phyloP scores from a whole-genome alignment of 2,888 invertebrate species.

The Metellina segmentata region DNA sequence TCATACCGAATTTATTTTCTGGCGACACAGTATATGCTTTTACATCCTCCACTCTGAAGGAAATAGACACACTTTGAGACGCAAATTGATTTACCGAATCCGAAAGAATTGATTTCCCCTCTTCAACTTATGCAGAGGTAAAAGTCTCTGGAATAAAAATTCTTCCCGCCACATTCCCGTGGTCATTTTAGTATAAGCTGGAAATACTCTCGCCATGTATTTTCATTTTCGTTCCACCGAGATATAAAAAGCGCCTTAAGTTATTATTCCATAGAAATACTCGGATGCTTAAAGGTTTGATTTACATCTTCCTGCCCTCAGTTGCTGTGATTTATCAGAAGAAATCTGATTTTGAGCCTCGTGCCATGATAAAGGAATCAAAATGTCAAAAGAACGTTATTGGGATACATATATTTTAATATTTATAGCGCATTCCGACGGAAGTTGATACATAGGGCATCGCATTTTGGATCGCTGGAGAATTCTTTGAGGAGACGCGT shows the following conservation, averaged over 20 bases:
- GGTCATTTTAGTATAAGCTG: neutral
- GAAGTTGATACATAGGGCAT: constrained; percentile 4
- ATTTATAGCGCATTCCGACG: constrained; percentile 36
- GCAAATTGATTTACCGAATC: neutral
- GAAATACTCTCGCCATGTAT: neutral
- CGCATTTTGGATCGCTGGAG: neutral
- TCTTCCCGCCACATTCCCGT: neutral
- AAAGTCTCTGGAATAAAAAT: neutral
- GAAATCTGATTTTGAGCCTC: neutral
- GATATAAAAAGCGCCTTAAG: neutral
- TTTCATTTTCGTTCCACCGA: neutral
- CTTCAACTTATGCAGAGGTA: neutral
- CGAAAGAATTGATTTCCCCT: neutral
- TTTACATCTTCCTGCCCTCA: neutral
- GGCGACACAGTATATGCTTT: no score
- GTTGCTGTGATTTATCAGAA: neutral
- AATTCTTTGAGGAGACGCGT: neutral
- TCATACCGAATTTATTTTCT: no score
- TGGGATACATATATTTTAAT: constrained; percentile 62
- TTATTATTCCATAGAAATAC: neutral
- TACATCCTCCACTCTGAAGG: neutral
- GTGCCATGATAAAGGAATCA: constrained; percentile 43
- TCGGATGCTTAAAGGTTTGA: neutral
- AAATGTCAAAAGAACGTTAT: constrained; percentile 54
- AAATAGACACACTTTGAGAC: neutral